Base-by-base conservation (phyloP, 2,888 invertebrate species). In the Diaprepes abbreviatus region DNA sequence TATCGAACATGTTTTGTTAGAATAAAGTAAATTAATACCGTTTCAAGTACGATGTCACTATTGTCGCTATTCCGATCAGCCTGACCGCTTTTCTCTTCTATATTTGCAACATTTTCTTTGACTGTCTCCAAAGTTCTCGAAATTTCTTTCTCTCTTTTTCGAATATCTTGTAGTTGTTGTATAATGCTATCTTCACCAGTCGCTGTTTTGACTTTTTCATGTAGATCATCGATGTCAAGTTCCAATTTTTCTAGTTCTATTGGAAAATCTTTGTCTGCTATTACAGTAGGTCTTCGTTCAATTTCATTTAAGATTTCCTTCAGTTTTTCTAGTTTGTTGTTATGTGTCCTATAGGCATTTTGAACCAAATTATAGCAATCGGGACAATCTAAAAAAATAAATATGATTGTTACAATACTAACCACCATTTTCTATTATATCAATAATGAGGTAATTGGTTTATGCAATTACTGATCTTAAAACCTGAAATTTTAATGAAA, bases 311-410 rank as follows among this genome's bases (percentile, higher is more conserved):
- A 86, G 16, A 90, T 89, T 57, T 90, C 89, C 75, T 92, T 91
- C 19, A 99, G 87, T 67, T 93, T 90, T 1, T 86, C 86, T 52
- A 98, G 85, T 78, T 94, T 93, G 28, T 82, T 85, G 68, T 93
- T 87, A 79, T 96, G 95, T 3, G 87, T 85, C 79, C 92, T 90
- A 10, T 94, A 95, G 0, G 95, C 93, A 52, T 93, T 92, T 81
- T 94, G 93, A 0, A 99, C 96, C 6, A 99, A 87, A 82, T 95
- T 95, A 84, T 99, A 99, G 84, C 98, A 99, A 7, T 94, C 91
- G 0, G 96, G 96, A 82, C 99, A 99, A 79, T 95, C 92, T 45
- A 55, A 14, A 67, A 60, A 24, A 38, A 21, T 21, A 10, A 17
- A 45, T 31, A 9, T n/a, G n/a, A n/a, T n/a, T n/a, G n/a, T n/a